phyloP scores from a whole-genome alignment of 2,113 vertebrate species.

The Ameiurus melas region DNA sequence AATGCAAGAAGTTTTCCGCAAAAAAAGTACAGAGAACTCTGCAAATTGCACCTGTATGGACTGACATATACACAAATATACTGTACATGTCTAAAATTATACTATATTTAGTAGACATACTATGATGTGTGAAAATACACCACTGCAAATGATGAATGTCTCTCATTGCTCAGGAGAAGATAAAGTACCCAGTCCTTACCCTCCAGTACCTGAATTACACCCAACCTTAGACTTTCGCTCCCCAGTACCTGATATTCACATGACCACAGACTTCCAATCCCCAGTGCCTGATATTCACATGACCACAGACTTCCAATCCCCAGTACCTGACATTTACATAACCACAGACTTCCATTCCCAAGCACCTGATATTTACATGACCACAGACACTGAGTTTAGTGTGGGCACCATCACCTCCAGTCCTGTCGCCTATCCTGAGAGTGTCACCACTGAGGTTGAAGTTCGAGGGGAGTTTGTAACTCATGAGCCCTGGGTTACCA shows the following conservation, averaged over 20 bases:
- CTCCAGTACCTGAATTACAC: conserved; percentile 62
- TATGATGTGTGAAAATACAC: neutral
- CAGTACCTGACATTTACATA: conserved; percentile 60
- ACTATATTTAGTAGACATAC: neutral
- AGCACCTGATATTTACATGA: conserved; percentile 59
- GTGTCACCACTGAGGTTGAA: conserved; percentile 71
- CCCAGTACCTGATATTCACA: conserved; percentile 60
- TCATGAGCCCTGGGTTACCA: conserved; percentile 66
- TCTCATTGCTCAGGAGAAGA: conserved; percentile 15
- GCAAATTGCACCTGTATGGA: too few relatives aligned
- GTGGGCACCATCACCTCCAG: conserved; percentile 70
- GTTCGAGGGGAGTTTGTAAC: conserved; percentile 74
- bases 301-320: conserved; percentile 52
- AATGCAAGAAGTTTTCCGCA: too few relatives aligned
- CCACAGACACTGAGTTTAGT: conserved; percentile 45
- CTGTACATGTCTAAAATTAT: neutral
- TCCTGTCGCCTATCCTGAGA: conserved; percentile 66
- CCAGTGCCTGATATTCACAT: conserved; percentile 61
- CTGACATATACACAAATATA: neutral
- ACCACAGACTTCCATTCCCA: conserved; percentile 53
- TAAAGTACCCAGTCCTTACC: conserved; percentile 44
- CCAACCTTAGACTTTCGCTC: conserved; percentile 49
- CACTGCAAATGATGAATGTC: neutral
- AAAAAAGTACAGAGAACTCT: too few relatives aligned
- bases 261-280: conserved; percentile 49